Conservation (phyloP, 2,888 invertebrate species). For the Eumerus sabulonum region DNA sequence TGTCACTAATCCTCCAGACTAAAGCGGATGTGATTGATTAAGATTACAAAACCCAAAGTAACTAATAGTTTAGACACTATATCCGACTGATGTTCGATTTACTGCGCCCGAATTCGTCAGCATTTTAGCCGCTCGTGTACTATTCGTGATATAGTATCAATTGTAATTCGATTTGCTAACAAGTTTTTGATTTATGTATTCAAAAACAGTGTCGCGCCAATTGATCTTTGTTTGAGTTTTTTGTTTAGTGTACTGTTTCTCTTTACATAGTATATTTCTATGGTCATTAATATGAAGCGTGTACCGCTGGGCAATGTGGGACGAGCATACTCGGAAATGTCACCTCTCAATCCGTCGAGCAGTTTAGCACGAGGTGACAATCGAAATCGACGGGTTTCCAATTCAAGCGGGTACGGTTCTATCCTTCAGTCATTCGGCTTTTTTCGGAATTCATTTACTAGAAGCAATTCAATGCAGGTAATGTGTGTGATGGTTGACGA, state of each 20-base stretch:
- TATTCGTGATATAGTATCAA: conserved; percentile 18
- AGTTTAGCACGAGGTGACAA: conserved; percentile 28
- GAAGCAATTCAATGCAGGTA: conserved; percentile 76
- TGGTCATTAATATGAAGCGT: conserved; percentile 71
- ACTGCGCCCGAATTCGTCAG: not conserved
- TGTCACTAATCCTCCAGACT: conserved; percentile 23
- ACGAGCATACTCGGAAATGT: conserved; percentile 77
- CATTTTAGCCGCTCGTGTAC: conserved; percentile 1
- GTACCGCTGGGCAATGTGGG: conserved; percentile 74
- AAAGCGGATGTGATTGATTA: too few species aligned
- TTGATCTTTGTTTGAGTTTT: conserved; percentile 34
- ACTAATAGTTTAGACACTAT: too few species aligned
- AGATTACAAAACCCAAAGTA: too few species aligned
- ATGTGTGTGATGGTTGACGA: not conserved
- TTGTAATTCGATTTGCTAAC: conserved; percentile 10
- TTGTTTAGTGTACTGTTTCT: too few species aligned
- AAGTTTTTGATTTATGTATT: not conserved
- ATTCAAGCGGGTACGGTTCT: conserved; percentile 75
- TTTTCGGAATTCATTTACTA: conserved; percentile 74
- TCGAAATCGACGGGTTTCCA: conserved; percentile 70
- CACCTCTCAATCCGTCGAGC: conserved; percentile 76
- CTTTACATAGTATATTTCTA: too few species aligned
- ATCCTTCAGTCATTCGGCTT: conserved; percentile 77
- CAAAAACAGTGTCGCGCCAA: not conserved
- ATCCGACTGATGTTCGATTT: too few species aligned